These are phyloP conservation scores for Micromesistius poutassou DNA, from an alignment of 2,797 vertebrate genomes.

Conservation along the genomic window DNA sequence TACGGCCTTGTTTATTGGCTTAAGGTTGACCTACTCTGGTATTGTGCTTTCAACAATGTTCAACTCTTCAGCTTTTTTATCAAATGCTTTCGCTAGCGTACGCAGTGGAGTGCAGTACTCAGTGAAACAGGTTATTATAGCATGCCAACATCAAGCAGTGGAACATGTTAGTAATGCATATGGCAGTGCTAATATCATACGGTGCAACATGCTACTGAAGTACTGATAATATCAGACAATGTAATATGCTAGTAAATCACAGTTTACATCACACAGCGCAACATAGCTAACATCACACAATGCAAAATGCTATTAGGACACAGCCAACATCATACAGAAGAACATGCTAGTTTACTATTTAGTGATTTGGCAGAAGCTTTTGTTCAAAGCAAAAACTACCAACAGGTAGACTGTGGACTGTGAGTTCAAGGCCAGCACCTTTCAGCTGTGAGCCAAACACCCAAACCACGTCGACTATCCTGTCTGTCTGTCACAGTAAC, in stretches of 20 bases:
- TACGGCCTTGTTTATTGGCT: conserved; percentile 54
- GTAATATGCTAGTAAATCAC: not conserved
- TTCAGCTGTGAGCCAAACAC: too few relatives aligned
- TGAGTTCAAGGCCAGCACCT: too few relatives aligned
- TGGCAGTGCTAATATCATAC: not conserved
- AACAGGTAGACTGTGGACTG: too few relatives aligned
- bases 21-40: conserved; percentile 40
- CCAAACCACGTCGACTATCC: too few relatives aligned
- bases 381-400: too few relatives aligned
- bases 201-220: not conserved
- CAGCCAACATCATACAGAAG: not conserved
- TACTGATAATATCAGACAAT: not conserved
- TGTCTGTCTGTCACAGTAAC: too few relatives aligned
- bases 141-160: not conserved
- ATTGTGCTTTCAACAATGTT: not conserved
- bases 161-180: not conserved
- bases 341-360: not conserved
- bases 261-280: not conserved
- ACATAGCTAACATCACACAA: not conserved
- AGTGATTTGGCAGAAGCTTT: too few relatives aligned
- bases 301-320: not conserved
- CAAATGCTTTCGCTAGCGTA: not conserved
- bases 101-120: too few relatives aligned
- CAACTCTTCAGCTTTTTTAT: not conserved
- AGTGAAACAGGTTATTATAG: not conserved